phyloP scores from a whole-genome alignment of 2,113 vertebrate genomes.

The Caloenas nicobarica region DNA sequence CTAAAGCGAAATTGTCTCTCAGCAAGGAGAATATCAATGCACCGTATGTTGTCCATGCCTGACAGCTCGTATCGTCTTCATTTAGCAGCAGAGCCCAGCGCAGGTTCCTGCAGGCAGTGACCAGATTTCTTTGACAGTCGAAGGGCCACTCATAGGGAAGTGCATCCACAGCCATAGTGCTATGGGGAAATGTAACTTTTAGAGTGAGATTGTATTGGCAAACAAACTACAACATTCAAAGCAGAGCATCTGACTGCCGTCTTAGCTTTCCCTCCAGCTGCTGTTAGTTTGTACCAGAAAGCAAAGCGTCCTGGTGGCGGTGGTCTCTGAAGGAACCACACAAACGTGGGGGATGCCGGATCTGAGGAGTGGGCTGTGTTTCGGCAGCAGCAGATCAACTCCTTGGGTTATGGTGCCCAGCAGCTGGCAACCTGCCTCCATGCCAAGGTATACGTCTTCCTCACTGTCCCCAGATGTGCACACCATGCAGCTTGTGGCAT shows the following conservation, averaged over 20 bases:
- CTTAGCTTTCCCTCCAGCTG: not conserved
- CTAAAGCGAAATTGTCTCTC: not conserved
- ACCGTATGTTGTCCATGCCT: not conserved
- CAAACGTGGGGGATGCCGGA: fast-evolving
- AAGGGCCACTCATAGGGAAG: not conserved
- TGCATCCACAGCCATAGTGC: not conserved
- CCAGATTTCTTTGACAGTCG: not conserved
- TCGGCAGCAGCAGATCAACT: fast-evolving
- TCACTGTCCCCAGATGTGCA: not conserved
- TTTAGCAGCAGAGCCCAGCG: not conserved
- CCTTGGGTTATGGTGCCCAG: not conserved
- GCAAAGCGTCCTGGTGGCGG: not conserved
- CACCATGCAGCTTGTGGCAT: not conserved
- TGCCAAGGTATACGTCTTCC: not conserved
- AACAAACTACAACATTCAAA: not conserved
- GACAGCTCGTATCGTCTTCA: not conserved
- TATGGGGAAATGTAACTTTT: not conserved
- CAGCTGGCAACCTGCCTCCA: not conserved
- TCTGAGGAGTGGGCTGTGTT: not conserved
- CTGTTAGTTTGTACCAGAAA: not conserved
- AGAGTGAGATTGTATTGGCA: not conserved
- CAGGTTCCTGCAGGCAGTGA: not conserved
- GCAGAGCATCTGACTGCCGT: not conserved
- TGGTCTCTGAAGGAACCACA: not conserved
- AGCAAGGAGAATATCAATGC: not conserved